Percentiles rank a stretch among this genome's conserved stretches.
phyloP scores from a whole-genome alignment of 2,113 vertebrate genomes.

The Dipodomys stephensi region DNA sequence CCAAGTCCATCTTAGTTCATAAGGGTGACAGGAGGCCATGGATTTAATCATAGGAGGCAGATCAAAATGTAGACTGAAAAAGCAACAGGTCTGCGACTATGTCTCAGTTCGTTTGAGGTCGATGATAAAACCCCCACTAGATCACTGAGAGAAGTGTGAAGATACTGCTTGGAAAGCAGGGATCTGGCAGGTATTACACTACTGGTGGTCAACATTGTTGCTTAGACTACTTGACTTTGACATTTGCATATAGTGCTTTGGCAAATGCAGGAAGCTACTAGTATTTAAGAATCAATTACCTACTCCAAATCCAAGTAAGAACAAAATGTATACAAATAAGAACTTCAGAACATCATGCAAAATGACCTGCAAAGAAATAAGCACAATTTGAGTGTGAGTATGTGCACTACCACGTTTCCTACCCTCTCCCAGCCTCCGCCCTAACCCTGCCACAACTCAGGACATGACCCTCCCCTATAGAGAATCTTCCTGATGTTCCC shows the following conservation, averaged over 20 bases:
- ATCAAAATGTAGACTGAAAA: neutral
- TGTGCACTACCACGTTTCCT: neutral
- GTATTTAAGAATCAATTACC: constrained; percentile 84
- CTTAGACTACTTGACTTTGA: neutral
- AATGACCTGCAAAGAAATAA: constrained; percentile 87
- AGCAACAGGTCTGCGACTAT: neutral
- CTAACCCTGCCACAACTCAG: neutral
- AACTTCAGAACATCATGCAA: constrained; percentile 91
- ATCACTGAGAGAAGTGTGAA: neutral
- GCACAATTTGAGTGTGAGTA: constrained; percentile 28
- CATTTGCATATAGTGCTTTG: neutral
- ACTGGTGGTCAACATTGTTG: neutral
- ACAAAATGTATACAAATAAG: constrained; percentile 89
- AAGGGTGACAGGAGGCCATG: no score
- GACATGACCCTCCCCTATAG: neutral
- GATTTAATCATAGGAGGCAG: neutral
- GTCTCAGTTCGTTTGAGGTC: neutral
- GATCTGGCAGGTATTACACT: neutral
- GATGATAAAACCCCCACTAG: neutral
- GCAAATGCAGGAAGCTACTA: neutral
- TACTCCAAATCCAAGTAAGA: constrained; percentile 91
- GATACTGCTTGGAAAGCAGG: neutral
- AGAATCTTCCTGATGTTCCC: neutral
- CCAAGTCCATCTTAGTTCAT: neutral
- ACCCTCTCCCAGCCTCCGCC: neutral